Evolutionary conservation across 1,140 invertebrate species (phyloP), one percentile per base, ranked within the genome.

Genomic region (Rhizoglyphus robini): DNA sequence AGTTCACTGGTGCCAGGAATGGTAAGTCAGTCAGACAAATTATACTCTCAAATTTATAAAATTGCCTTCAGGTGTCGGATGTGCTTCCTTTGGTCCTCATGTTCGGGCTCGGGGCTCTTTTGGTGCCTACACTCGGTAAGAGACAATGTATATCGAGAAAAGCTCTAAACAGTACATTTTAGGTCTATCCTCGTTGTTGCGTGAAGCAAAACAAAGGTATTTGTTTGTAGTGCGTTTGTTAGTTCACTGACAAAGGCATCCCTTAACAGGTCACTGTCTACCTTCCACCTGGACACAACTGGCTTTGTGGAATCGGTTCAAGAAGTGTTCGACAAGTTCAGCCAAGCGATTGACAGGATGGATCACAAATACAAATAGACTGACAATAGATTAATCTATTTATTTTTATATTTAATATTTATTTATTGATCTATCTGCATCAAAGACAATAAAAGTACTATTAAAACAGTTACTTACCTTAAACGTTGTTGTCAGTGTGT

Each of bases 351-450:
- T 8, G 70, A 71, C 57, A 60, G 65, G 31, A 69, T 71, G 11
- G 70, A 71, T 20, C 69, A 71, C 59, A 70, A 71, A 58, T 71
- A 71, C 48, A 60, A 68, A n/a, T n/a, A n/a, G n/a, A n/a, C n/a
- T n/a, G n/a, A n/a, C n/a, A n/a, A n/a, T n/a, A n/a, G n/a, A n/a
- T n/a, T n/a, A n/a, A n/a, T n/a, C n/a, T n/a, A n/a, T n/a, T n/a
- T n/a, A n/a, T n/a, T n/a, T n/a, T n/a, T n/a, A n/a, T n/a, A n/a
- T n/a, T n/a, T n/a, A n/a, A n/a, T n/a, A n/a, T n/a, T n/a, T n/a
- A n/a, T n/a, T n/a, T n/a, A n/a, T n/a, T n/a, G n/a, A n/a, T n/a
- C n/a, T n/a, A n/a, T n/a, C n/a, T n/a, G n/a, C n/a, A n/a, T n/a
- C n/a, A n/a, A n/a, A n/a, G n/a, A n/a, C n/a, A n/a, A n/a, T n/a